Conservation (phyloP, 2,797 vertebrate genomes). For the Spizella passerina region DNA sequence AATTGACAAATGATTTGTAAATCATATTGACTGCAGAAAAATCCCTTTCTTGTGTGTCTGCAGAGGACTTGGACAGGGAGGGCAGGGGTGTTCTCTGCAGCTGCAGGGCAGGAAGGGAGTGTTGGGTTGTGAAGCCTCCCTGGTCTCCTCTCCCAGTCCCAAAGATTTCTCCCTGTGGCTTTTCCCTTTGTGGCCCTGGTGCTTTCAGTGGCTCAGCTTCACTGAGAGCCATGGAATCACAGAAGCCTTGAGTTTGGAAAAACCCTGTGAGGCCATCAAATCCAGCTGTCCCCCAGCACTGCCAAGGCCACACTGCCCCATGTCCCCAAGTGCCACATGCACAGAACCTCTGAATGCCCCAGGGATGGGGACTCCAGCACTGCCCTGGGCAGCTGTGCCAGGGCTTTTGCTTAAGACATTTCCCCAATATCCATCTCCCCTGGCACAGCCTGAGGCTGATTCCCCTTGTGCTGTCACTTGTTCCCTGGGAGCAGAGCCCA, state of each 20-base stretch:
- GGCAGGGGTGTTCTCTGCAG: neutral
- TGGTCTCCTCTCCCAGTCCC: neutral
- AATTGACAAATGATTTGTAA: neutral
- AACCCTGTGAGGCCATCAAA: neutral
- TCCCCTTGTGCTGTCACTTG: neutral
- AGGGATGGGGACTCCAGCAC: neutral
- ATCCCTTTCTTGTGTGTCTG: neutral
- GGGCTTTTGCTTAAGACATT: neutral
- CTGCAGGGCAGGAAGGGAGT: neutral
- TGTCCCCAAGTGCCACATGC: neutral
- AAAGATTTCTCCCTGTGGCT: neutral
- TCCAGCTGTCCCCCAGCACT: neutral
- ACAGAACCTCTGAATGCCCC: neutral
- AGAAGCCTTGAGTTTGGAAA: neutral
- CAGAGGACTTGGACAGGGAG: neutral
- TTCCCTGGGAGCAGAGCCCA: neutral
- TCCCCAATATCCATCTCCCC: neutral
- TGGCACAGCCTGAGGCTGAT: accelerated
- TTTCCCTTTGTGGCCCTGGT: neutral
- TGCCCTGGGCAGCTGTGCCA: neutral
- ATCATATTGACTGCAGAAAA: neutral
- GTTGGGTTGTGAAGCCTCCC: neutral
- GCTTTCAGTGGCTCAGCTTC: neutral
- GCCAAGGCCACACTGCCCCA: neutral
- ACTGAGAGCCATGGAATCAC: neutral